These are phyloP conservation scores for Berghia stephanieae DNA, from an alignment of 1,140 invertebrate species.

Conservation along the genomic window DNA sequence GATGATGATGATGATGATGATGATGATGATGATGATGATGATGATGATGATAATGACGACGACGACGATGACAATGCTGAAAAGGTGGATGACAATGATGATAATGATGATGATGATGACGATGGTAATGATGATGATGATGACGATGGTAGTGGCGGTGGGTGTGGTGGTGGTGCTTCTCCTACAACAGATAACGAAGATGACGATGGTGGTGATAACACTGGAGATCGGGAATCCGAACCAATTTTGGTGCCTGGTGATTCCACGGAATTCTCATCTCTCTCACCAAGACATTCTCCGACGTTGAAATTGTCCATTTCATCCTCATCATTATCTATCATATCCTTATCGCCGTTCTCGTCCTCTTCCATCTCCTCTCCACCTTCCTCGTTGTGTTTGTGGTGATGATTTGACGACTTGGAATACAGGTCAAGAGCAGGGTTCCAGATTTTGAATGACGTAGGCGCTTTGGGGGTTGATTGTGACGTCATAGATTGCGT, in stretches of 20 bases:
- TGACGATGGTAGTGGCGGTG: not conserved
- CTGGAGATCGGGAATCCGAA: not conserved
- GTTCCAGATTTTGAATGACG: too few relatives aligned
- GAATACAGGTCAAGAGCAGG: slow-evolving; percentile 23
- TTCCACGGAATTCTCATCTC: not conserved
- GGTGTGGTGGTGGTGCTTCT: too few relatives aligned
- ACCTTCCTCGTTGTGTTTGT: not conserved
- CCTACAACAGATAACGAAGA: too few relatives aligned
- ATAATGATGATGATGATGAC: not conserved
- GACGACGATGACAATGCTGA: not conserved
- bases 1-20: not conserved
- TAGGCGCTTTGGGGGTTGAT: too few relatives aligned
- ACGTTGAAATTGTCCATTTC: too few relatives aligned
- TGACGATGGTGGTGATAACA: not conserved
- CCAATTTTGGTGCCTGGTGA: not conserved
- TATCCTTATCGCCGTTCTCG: too few relatives aligned
- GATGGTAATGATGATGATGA: not conserved
- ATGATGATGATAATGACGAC: not conserved
- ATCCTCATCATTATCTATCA: too few relatives aligned
- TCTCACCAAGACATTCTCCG: too few relatives aligned
- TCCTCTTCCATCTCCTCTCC: too few relatives aligned
- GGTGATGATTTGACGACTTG: not conserved
- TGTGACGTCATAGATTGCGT: too few relatives aligned
- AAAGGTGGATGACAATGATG: not conserved
- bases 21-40: too few relatives aligned